These are phyloP conservation scores for Megaleporinus macrocephalus DNA, from an alignment of 2,113 vertebrate genomes.

Conservation along the genomic window DNA sequence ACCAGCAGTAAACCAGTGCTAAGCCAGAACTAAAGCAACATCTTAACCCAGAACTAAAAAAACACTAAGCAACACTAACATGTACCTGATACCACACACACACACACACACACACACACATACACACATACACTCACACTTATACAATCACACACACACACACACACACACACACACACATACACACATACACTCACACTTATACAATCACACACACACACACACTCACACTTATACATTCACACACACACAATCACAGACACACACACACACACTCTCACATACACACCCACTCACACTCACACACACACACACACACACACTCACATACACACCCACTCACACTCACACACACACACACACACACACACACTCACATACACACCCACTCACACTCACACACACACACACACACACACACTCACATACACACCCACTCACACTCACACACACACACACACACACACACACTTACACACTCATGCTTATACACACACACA, in stretches of 20 bases:
- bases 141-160: background rate
- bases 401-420: constrained; percentile 3
- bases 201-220: background rate
- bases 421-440: no score
- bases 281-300: background rate
- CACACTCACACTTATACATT: background rate
- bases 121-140: background rate
- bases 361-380: background rate
- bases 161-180: constrained; percentile 4
- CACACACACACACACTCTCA: background rate
- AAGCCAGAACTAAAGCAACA: no score
- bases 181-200: no score
- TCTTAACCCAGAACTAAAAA: no score
- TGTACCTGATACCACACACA: no score
- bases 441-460: background rate
- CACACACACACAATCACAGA: background rate
- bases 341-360: background rate
- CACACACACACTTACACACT: background rate
- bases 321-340: background rate
- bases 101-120: background rate
- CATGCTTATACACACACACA: no score
- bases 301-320: constrained; percentile 4
- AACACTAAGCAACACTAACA: no score
- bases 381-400: background rate
- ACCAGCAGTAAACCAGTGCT: no score